These are phyloP conservation scores for Agrochola lota DNA, from an alignment of 2,888 invertebrate genomes.

Conservation along the genomic window DNA sequence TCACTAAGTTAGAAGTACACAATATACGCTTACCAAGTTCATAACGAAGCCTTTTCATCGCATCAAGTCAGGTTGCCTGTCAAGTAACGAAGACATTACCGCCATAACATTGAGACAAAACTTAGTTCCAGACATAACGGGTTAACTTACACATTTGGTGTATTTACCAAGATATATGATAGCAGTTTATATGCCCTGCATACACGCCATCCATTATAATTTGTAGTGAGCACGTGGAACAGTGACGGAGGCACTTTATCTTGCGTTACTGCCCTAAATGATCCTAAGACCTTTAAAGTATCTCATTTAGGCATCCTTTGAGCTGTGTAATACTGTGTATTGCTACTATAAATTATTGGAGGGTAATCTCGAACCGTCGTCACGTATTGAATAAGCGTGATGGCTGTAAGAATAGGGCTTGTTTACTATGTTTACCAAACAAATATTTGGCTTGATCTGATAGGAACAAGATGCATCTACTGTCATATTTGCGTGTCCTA, in stretches of 20 bases:
- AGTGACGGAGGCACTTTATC: conserved; percentile 19
- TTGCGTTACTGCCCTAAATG: conserved; percentile 34
- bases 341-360: conserved; percentile 37
- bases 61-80: neutral
- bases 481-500: neutral
- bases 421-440: neutral
- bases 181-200: conserved; percentile 44
- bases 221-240: conserved; percentile 30
- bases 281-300: conserved; percentile 33
- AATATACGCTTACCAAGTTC: conserved; percentile 11
- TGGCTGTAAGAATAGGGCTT: neutral
- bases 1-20: neutral
- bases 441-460: neutral
- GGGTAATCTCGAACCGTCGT: conserved; percentile 2
- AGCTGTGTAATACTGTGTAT: conserved; percentile 40
- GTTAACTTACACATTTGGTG: conserved; percentile 32
- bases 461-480: neutral
- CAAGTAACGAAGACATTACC: conserved; percentile 9
- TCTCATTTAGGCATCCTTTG: conserved; percentile 41
- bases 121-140: conserved; percentile 31
- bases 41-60: conserved; percentile 22
- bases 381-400: conserved; percentile 10
- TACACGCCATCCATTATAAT: conserved; percentile 50
- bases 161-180: conserved; percentile 52
- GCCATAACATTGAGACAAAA: conserved; percentile 30